Evolutionary conservation across 2,888 invertebrate genomes (phyloP).

Genomic region (Ormyrus pomaceus): DNA sequence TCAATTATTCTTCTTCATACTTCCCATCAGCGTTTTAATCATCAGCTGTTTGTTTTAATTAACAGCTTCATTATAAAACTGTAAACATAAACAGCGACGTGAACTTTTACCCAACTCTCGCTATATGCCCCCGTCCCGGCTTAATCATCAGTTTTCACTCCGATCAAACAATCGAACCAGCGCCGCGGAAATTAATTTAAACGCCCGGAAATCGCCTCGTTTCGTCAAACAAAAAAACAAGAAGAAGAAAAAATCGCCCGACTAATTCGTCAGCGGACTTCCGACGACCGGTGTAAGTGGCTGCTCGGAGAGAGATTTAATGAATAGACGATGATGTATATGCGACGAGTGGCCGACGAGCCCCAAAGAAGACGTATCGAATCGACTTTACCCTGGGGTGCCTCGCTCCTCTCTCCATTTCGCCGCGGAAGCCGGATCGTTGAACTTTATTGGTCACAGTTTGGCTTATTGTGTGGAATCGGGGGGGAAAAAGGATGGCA

Average conservation of each 20-base stretch:
- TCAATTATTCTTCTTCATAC: conserved; percentile 15
- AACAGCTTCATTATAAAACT: conserved; percentile 23
- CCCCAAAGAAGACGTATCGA: background rate
- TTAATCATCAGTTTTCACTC: conserved; percentile 1
- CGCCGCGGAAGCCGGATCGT: background rate
- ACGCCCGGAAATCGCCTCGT: too few species aligned
- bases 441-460: conserved; percentile 25
- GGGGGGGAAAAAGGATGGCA: background rate
- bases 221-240: too few species aligned
- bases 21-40: conserved; percentile 17
- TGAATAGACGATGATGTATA: background rate
- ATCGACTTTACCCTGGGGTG: conserved; percentile 3
- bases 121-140: background rate
- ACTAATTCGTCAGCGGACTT: too few species aligned
- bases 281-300: background rate
- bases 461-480: conserved; percentile 30
- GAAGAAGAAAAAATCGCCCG: too few species aligned
- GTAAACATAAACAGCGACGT: conserved; percentile 8
- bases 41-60: conserved; percentile 36
- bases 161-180: background rate
- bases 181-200: too few species aligned
- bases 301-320: background rate
- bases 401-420: background rate
- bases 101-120: background rate
- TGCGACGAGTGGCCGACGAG: background rate